These are phyloP conservation scores for Ormyrus pomaceus DNA, from an alignment of 2,888 invertebrate species.

Conservation along the genomic window DNA sequence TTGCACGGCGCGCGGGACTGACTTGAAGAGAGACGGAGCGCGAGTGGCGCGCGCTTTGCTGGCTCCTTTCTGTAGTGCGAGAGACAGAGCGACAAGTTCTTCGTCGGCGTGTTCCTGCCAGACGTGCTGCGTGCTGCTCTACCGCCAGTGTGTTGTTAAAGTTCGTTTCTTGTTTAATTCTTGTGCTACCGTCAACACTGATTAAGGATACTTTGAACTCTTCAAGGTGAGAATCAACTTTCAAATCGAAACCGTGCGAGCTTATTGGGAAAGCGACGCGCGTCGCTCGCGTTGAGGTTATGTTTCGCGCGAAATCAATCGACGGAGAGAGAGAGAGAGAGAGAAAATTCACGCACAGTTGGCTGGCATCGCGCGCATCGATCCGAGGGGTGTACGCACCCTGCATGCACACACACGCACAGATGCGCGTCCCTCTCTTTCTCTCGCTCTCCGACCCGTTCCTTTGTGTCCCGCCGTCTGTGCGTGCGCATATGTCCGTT, in stretches of 20 bases:
- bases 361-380: conserved; percentile 43
- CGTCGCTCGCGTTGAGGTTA: no score
- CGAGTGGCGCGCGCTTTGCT: conserved; percentile 46
- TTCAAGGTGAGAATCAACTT: no score
- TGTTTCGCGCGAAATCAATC: no score
- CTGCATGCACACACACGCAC: conserved; percentile 17
- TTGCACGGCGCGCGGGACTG: neutral
- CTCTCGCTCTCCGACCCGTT: neutral
- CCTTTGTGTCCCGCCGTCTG: conserved; percentile 13
- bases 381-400: conserved; percentile 47
- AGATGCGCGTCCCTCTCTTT: neutral
- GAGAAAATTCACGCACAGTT: neutral
- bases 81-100: conserved; percentile 6
- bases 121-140: no score
- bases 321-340: neutral
- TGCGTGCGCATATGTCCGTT: conserved; percentile 53
- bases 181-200: no score
- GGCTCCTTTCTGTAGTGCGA: neutral
- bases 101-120: no score
- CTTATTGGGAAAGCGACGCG: no score
- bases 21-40: conserved; percentile 2
- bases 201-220: no score
- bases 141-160: no score
- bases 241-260: no score
- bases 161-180: no score